A percentile compares a stretch with the other conserved stretches of the same genome.
Conservation (phyloP, 1,140 invertebrate species). For the Drosophila busckii region DNA sequence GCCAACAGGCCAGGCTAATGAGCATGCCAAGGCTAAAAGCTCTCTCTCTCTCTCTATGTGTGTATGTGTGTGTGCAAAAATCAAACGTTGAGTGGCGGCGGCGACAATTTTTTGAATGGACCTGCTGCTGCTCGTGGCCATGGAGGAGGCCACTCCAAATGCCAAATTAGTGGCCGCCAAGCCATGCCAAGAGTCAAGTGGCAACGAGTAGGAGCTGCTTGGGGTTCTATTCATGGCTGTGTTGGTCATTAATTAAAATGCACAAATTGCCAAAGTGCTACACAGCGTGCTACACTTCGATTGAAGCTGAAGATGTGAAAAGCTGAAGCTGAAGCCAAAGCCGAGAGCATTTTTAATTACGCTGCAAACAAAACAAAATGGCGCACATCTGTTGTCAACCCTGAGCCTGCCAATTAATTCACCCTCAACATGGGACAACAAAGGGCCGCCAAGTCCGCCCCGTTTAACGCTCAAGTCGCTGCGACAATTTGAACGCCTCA, state of each 20-base stretch:
- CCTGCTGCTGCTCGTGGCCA: too few relatives aligned
- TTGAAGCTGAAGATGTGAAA: neutral
- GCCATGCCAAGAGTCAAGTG: conserved; percentile 12
- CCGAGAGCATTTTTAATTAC: conserved; percentile 37
- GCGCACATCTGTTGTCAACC: conserved; percentile 50
- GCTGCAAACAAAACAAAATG: conserved; percentile 60
- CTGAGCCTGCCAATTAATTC: conserved; percentile 67
- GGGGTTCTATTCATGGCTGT: neutral
- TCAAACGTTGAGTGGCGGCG: neutral
- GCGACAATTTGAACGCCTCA: conserved; percentile 58
- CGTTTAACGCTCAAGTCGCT: conserved; percentile 65
- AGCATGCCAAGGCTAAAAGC: conserved; percentile 12
- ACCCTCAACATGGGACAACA: conserved; percentile 18
- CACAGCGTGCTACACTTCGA: conserved; percentile 12
- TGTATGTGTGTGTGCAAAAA: conserved; percentile 2
- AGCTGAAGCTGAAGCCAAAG: neutral
- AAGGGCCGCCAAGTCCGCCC: conserved; percentile 46
- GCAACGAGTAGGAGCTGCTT: neutral
- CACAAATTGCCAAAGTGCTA: conserved; percentile 44
- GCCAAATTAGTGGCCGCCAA: too few relatives aligned
- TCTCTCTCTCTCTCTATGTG: too few relatives aligned
- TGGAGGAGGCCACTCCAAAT: too few relatives aligned
- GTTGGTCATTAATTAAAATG: conserved; percentile 66
- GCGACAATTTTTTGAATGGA: too few relatives aligned
- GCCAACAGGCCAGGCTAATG: conserved; percentile 32